Percentiles rank a stretch among this genome's conserved stretches.
phyloP scores from a whole-genome alignment of 2,888 invertebrate genomes.

The Netelia inedita region DNA sequence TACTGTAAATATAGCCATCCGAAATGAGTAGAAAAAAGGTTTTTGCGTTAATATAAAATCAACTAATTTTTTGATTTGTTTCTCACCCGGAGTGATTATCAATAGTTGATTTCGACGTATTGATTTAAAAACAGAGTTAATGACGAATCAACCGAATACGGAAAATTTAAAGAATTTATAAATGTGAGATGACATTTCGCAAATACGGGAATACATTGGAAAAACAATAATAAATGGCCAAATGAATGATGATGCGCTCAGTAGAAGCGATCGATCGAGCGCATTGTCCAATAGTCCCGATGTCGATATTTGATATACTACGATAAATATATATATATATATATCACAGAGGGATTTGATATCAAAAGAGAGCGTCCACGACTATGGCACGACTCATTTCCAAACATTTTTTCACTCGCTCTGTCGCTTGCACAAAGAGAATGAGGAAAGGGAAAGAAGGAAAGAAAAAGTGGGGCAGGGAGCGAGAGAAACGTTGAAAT shows the following conservation, averaged over 20 bases:
- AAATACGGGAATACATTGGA: conserved; percentile 2
- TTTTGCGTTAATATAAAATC: too few species aligned
- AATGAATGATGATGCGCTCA: conserved; percentile 6
- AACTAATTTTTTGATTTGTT: too few species aligned
- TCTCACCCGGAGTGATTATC: too few species aligned
- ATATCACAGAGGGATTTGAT: conserved; percentile 43
- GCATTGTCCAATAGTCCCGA: conserved; percentile 8
- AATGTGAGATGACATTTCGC: background rate
- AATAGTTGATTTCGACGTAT: too few species aligned
- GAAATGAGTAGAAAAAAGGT: too few species aligned
- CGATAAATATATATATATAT: background rate
- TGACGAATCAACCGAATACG: too few species aligned
- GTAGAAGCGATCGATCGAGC: conserved; percentile 20
- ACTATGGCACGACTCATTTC: conserved; percentile 17
- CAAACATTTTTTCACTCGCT: conserved; percentile 23
- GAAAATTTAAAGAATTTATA: too few species aligned
- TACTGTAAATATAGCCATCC: too few species aligned
- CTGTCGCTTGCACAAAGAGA: conserved; percentile 29
- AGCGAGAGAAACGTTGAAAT: conserved; percentile 25
- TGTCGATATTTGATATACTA: conserved; percentile 13
- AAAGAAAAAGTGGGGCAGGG: conserved; percentile 2
- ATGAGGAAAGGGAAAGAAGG: conserved; percentile 8
- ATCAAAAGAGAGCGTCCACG: conserved; percentile 2
- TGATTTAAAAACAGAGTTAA: too few species aligned
- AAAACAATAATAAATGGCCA: background rate